phyloP scores from a whole-genome alignment of 2,888 invertebrate species.

The Scrobipalpa atriplicella region DNA sequence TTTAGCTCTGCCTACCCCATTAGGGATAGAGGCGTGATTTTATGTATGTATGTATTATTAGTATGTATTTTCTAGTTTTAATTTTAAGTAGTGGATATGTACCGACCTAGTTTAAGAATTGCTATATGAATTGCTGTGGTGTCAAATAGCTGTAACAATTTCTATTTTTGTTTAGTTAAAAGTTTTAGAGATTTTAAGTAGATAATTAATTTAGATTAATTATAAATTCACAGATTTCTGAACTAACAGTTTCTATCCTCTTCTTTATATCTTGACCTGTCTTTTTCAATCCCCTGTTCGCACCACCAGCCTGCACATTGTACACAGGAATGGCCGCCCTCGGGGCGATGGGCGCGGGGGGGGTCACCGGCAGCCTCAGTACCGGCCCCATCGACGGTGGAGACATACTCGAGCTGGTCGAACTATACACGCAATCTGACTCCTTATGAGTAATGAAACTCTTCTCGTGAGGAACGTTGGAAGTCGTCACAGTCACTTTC shows the following conservation, averaged over 20 bases:
- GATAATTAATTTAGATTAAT: constrained; percentile 22
- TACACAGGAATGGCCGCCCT: background rate
- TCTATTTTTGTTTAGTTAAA: background rate
- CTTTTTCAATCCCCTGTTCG: background rate
- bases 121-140: too few species aligned
- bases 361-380: constrained; percentile 7
- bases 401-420: background rate
- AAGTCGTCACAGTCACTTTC: background rate
- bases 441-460: constrained; percentile 4
- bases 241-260: constrained; percentile 13
- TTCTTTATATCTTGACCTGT: constrained; percentile 13
- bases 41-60: too few species aligned
- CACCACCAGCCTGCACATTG: background rate
- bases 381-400: constrained; percentile 7
- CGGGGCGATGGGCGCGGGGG: background rate
- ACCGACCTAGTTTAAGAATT: too few species aligned
- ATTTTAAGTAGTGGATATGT: too few species aligned
- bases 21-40: too few species aligned
- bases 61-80: too few species aligned
- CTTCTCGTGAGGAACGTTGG: background rate
- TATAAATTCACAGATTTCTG: background rate
- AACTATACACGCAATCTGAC: background rate
- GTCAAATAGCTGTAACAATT: too few species aligned
- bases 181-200: background rate
- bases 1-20: too few species aligned